Evolutionary conservation across 2,797 vertebrate species (phyloP).

Genomic region (Anguilla megastoma): DNA sequence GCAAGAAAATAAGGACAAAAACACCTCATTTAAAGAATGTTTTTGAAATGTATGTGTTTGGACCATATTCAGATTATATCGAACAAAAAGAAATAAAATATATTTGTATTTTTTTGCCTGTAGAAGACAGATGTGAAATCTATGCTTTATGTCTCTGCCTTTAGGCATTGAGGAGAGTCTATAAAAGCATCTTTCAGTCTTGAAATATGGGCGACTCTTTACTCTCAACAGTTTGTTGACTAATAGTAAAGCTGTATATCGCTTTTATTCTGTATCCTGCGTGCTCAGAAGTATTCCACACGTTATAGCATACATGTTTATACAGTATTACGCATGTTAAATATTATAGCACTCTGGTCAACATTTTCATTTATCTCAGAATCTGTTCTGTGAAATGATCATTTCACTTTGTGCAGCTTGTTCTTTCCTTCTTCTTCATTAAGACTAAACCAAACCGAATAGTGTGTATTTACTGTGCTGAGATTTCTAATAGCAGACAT

Average conservation of each 20-base stretch:
- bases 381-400: conserved; percentile 14
- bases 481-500: conserved; percentile 73
- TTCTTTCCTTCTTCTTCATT: background rate
- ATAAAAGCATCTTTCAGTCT: background rate
- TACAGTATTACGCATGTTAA: background rate
- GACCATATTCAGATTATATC: background rate
- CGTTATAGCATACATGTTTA: background rate
- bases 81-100: background rate
- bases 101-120: background rate
- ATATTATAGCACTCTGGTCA: background rate
- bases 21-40: background rate
- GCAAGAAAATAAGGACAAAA: background rate
- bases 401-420: background rate
- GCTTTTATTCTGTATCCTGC: background rate
- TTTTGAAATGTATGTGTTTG: background rate
- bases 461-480: conserved; percentile 72
- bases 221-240: background rate
- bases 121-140: background rate
- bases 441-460: background rate
- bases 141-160: background rate
- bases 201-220: background rate
- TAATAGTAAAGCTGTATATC: background rate
- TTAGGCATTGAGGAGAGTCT: background rate
- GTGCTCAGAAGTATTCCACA: background rate
- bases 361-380: background rate